Evolutionary conservation across 2,797 vertebrate species (phyloP), one percentile per base, ranked within the genome.

Genomic region (Hydrolagus colliei): DNA sequence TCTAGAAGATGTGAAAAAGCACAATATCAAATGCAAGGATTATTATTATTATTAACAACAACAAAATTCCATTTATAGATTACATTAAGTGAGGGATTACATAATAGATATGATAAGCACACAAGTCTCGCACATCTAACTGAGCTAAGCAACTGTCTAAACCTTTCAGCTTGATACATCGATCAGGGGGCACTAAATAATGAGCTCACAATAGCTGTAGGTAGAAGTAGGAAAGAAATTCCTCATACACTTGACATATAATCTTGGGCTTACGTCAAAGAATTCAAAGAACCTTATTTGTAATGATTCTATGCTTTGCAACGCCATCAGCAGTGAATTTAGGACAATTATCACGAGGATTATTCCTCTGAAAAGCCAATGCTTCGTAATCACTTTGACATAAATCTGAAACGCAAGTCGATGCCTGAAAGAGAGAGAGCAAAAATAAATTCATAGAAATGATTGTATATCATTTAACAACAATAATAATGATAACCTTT

Each of bases 241-340:
- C 41, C 6, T 3, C 41, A 52, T 52, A 52, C 41, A 52, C 35
- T 41, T 0, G 68, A 71, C 67, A 52, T 67, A 87, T 74, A 86
- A 87, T 88, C 86, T 87, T 88, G 67, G 1, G 9, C 87, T 91
- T 88, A 89, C 90, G 90, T 89, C 68, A 0, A 86, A 84, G 86
- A 88, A 2, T 18, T 22, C 7, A 63, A 41, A 87, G 7, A 90
- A 65, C 0, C 0, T 1, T 18, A 72, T 73, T 22, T 5, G 20
- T 84, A 88, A 71, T 78, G 62, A 0, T 84, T 86, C 88, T 86
- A 79, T 20, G 0, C 89, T 92, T 87, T 87, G 87, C 85, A 91
- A 0, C 7, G 88, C 88, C 86, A 87, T 62, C 63, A 89, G 77
- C 35, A 88, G 18, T 18, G 88, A 72, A 11, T 90, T 89, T 20